These are phyloP conservation scores for Notarius quadriscutis DNA, from an alignment of 2,113 vertebrate genomes.

Conservation along the genomic window DNA sequence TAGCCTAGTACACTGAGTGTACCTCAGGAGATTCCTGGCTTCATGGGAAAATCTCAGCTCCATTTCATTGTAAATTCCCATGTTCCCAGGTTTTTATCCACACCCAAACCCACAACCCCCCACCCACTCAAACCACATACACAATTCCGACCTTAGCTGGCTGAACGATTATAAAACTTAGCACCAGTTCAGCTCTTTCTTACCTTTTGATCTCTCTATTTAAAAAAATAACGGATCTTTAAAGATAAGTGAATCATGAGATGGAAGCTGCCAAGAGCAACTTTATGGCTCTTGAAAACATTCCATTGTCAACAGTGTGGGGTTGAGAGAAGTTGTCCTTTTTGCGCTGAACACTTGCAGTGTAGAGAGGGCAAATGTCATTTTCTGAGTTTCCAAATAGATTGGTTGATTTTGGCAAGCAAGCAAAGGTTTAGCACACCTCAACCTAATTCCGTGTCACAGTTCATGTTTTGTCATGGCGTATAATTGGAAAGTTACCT, in stretches of 20 bases:
- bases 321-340: neutral
- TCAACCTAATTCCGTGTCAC: neutral
- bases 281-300: neutral
- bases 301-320: constrained; percentile 7
- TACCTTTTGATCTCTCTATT: neutral
- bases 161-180: neutral
- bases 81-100: constrained; percentile 50
- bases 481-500: neutral
- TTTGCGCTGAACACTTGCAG: neutral
- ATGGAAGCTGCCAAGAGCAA: constrained; percentile 4
- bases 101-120: neutral
- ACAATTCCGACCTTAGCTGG: neutral
- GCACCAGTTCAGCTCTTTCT: neutral
- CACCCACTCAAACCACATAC: neutral
- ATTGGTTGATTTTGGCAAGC: neutral
- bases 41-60: constrained; percentile 75
- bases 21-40: constrained; percentile 64
- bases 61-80: constrained; percentile 65
- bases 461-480: neutral
- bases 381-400: neutral
- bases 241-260: neutral
- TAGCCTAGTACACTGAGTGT: constrained; percentile 49
- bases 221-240: neutral
- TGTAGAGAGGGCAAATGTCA: neutral
- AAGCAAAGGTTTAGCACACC: neutral